Evolutionary conservation across 2,113 vertebrate species (phyloP), one percentile per base, ranked within the genome.

Genomic region (Misgurnus anguillicaudatus): DNA sequence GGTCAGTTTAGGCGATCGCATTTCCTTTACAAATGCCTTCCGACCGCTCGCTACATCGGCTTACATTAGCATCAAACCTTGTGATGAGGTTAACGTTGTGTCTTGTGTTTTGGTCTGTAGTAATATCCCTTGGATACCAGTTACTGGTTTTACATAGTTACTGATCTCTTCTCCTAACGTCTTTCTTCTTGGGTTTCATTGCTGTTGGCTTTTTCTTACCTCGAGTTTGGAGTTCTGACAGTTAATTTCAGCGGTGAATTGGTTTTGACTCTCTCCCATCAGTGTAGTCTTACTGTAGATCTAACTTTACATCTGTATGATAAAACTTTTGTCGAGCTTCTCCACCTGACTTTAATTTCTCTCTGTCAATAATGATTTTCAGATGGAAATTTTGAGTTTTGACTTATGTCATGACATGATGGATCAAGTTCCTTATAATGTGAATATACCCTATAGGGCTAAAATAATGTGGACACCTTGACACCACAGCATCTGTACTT

Each of bases 61-160:
- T 88, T 78, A 88, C 89, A 91, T 92, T 92, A 92, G 86, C 87
- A 89, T 93, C 90, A 92, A 89, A 89, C 86, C 81, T 82, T 87
- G 84, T 87, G 90, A 91, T 90, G 88, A 90, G 83, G 90, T 89
- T 89, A 88, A 90, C 87, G 91, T 82, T 86, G 87, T 86, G 86
- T 85, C 86, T 88, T 87, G 85, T 89, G 90, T 90, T 90, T 90
- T 78, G 86, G 85, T 79, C 81, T 77, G 87, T 62, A 77, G 82
- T 90, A 82, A 89, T 88, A 88, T 91, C 92, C 90, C 90, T 31
- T 88, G 42, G 89, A 90, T 88, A 91, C 89, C 91, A 90, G 92
- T 92, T 92, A 92, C 91, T 88, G 82, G 86, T 89, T 92, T 93
- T 92, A 92, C 88, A 88, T 91, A 89, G 90, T 91, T 91, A 91